A percentile compares a stretch with the other conserved stretches of the same genome.
phyloP scores from a whole-genome alignment of 2,113 vertebrate species.

The Phycodurus eques region DNA sequence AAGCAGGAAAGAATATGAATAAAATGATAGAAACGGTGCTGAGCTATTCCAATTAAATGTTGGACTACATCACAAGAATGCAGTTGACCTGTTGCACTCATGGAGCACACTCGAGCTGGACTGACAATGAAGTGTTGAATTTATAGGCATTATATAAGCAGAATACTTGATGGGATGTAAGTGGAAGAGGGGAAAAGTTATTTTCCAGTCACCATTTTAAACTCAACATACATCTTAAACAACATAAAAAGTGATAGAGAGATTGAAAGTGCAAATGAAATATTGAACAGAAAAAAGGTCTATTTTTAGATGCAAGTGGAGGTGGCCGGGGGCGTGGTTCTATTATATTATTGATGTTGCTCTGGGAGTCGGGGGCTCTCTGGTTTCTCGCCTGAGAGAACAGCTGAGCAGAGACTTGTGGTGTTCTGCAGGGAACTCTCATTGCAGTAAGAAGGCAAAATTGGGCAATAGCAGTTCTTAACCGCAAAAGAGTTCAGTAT shows the following conservation, averaged over 20 bases:
- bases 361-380: conserved; percentile 37
- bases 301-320: conserved; percentile 65
- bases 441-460: conserved; percentile 39
- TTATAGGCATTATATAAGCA: not conserved
- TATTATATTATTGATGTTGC: conserved; percentile 72
- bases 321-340: conserved; percentile 32
- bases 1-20: not conserved
- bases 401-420: conserved; percentile 9
- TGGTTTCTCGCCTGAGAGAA: conserved; percentile 38
- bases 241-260: conserved; percentile 25
- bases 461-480: not conserved
- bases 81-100: not conserved
- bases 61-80: not conserved
- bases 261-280: conserved; percentile 59
- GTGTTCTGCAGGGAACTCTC: conserved; percentile 32
- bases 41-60: not conserved
- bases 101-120: not conserved
- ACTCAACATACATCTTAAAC: not conserved
- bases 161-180: not conserved
- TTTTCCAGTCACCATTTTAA: not conserved
- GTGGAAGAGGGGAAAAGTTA: not conserved
- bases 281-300: conserved; percentile 65
- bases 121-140: not conserved
- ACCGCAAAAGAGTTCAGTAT: conserved; percentile 7
- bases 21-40: not conserved